Conservation (phyloP, 2,888 invertebrate genomes). For the Meiosimyza decipiens region DNA sequence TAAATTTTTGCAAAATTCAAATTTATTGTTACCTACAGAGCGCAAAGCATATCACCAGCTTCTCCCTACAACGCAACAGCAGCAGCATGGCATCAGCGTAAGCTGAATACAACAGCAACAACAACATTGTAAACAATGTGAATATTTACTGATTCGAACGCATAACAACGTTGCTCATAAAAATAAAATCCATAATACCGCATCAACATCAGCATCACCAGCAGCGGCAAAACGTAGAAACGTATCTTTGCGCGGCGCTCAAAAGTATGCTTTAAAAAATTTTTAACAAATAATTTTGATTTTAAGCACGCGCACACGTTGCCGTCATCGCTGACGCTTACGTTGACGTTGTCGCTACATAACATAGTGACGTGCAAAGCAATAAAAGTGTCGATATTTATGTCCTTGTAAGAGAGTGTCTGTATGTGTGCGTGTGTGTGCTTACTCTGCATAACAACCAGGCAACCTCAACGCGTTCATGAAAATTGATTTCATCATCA, state of each 20-base stretch:
- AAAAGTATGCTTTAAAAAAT: background rate
- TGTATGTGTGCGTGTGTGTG: background rate
- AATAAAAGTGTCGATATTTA: background rate
- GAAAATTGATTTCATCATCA: no score
- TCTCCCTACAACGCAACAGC: no score
- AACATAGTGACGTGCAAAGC: background rate
- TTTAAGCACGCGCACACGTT: background rate
- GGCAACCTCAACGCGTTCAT: no score
- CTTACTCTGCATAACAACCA: background rate
- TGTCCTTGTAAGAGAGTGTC: background rate
- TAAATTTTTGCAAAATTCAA: no score
- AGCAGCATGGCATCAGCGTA: no score
- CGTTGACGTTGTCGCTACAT: background rate
- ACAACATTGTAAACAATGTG: no score
- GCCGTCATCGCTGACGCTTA: background rate
- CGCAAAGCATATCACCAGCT: no score
- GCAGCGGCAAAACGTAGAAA: background rate
- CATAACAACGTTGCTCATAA: no score
- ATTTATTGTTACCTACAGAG: no score
- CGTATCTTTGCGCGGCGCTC: constrained; percentile 2
- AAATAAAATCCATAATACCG: background rate
- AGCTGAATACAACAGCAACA: no score
- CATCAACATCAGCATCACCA: background rate
- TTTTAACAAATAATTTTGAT: no score
- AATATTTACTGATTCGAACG: no score